These are phyloP conservation scores for Tragelaphus scriptus DNA, from an alignment of 2,113 vertebrate genomes.

Conservation along the genomic window DNA sequence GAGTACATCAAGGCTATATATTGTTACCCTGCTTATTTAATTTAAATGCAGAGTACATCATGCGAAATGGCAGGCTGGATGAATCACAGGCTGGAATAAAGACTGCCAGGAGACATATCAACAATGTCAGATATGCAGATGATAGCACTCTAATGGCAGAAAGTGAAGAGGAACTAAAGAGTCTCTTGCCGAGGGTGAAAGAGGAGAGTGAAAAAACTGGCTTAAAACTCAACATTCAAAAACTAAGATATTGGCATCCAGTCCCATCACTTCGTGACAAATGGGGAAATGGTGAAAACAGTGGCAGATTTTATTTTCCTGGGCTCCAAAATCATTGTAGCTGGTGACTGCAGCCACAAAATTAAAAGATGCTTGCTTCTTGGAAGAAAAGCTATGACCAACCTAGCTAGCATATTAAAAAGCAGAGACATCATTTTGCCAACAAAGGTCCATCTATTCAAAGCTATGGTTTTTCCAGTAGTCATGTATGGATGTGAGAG, in stretches of 20 bases:
- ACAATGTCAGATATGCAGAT: neutral
- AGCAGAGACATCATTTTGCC: neutral
- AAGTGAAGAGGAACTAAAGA: neutral
- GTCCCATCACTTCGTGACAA: neutral
- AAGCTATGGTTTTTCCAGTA: neutral
- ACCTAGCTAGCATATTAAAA: neutral
- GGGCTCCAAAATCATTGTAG: neutral
- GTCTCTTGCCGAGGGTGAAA: neutral
- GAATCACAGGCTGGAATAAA: neutral
- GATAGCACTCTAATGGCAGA: neutral
- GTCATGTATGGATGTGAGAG: neutral
- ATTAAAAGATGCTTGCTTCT: neutral
- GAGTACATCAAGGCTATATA: neutral
- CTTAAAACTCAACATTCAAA: neutral
- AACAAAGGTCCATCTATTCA: neutral
- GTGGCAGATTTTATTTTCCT: neutral
- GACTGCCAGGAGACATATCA: neutral
- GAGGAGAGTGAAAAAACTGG: neutral
- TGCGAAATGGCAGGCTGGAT: neutral
- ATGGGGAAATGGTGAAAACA: neutral
- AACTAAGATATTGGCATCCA: neutral
- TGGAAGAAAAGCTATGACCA: neutral
- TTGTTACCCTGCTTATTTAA: neutral
- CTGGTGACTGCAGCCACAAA: neutral
- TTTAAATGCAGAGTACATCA: neutral